Evolutionary conservation across 2,113 vertebrate species (phyloP).

Genomic region (Bucco capensis): DNA sequence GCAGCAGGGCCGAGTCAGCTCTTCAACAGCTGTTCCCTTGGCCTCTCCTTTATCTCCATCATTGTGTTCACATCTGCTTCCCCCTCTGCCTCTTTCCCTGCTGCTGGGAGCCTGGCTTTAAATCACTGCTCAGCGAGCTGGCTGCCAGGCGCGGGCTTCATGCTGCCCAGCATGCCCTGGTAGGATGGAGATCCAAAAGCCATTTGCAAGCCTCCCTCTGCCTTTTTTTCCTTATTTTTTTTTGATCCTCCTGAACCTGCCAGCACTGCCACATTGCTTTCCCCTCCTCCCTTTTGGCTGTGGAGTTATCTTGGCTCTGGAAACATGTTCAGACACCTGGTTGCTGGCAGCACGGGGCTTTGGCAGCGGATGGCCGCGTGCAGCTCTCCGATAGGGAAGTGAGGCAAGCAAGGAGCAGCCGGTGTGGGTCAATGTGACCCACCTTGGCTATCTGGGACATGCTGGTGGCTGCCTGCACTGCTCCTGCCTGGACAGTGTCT

Average conservation of each 20-base stretch:
- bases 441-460: not conserved
- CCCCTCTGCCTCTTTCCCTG: slow-evolving; percentile 29
- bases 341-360: slow-evolving; percentile 1
- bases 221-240: not conserved
- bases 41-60: slow-evolving; percentile 59
- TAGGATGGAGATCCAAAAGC: not conserved
- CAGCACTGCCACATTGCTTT: not conserved
- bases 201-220: not conserved
- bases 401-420: not conserved
- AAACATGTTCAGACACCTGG: slow-evolving; percentile 41
- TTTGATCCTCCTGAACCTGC: not conserved
- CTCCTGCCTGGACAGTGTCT: not conserved
- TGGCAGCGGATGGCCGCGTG: not conserved
- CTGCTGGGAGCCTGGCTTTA: slow-evolving; percentile 23
- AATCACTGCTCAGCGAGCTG: slow-evolving; percentile 21
- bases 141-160: slow-evolving; percentile 14
- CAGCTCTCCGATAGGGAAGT: not conserved
- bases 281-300: slow-evolving; percentile 32
- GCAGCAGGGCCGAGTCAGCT: not conserved
- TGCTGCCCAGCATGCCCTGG: not conserved
- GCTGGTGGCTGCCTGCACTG: not conserved
- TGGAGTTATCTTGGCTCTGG: not conserved
- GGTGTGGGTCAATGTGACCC: not conserved
- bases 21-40: slow-evolving; percentile 43
- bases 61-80: slow-evolving; percentile 56